These are phyloP conservation scores for Phenganax marumi DNA, from an alignment of 92 coral and sea anemone species.

Conservation along the genomic window DNA sequence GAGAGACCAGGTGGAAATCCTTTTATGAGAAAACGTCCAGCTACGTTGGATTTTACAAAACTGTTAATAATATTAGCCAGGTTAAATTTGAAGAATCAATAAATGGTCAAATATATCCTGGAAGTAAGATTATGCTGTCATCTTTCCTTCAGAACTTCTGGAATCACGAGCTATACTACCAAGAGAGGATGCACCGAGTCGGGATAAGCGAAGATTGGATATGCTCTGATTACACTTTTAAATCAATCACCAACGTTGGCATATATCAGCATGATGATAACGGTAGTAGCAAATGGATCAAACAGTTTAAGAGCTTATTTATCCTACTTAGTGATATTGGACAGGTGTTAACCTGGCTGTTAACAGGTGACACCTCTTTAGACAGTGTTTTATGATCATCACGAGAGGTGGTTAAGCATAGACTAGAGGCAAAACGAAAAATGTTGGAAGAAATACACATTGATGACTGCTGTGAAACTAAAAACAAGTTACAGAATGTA, in stretches of 20 bases:
- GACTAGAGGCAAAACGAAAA: constrained; percentile 42
- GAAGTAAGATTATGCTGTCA: constrained; percentile 47
- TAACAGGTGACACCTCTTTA: constrained; percentile 38
- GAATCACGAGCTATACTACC: constrained; percentile 35
- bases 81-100: constrained; percentile 35
- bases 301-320: constrained; percentile 50
- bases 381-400: constrained; percentile 38
- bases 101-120: constrained; percentile 38
- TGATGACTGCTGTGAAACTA: constrained; percentile 63
- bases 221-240: constrained; percentile 61
- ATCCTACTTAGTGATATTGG: constrained; percentile 57
- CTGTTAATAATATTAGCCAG: constrained; percentile 1
- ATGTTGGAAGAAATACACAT: constrained; percentile 42
- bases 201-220: constrained; percentile 53
- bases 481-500: constrained; percentile 47
- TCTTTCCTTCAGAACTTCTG: constrained; percentile 55
- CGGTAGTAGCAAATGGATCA: constrained; percentile 42
- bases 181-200: constrained; percentile 46
- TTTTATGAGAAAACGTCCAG: constrained; percentile 17
- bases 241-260: constrained; percentile 52
- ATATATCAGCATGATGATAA: constrained; percentile 43
- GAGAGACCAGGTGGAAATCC: constrained; percentile 24
- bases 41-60: background rate
- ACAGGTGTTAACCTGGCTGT: constrained; percentile 57
- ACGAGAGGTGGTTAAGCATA: constrained; percentile 5